A percentile compares a stretch with the other conserved stretches of the same genome.
Conservation (phyloP, 1,140 invertebrate species). For the Drosophila seguyi region DNA sequence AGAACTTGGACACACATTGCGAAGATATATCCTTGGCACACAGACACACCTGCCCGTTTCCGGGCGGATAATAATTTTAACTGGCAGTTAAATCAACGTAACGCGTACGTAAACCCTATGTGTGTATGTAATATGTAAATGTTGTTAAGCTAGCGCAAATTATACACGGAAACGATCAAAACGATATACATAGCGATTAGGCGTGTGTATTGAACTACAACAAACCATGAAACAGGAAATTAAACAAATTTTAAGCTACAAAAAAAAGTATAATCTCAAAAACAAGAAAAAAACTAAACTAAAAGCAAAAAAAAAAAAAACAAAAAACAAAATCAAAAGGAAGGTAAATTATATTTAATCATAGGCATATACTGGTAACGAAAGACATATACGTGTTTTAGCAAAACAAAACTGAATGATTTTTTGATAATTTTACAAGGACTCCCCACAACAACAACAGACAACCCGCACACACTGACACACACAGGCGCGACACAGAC, state of each 20-base stretch:
- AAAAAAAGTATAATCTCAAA: conserved; percentile 73
- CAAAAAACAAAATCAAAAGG: conserved; percentile 34
- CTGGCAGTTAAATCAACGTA: conserved; percentile 51
- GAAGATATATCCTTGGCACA: conserved; percentile 46
- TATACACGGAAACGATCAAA: conserved; percentile 66
- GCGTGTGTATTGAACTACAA: conserved; percentile 68
- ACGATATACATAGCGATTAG: conserved; percentile 54
- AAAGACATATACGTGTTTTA: conserved; percentile 68
- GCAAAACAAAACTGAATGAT: conserved; percentile 74
- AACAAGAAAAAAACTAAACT: conserved; percentile 21
- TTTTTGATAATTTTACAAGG: conserved; percentile 84
- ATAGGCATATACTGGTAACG: conserved; percentile 50
- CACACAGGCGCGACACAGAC: conserved; percentile 36
- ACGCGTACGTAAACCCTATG: conserved; percentile 68
- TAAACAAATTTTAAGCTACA: conserved; percentile 82
- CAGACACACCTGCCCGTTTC: conserved; percentile 36
- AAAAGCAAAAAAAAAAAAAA: conserved; percentile 21
- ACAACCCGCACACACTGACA: conserved; percentile 26
- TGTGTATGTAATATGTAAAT: conserved; percentile 81
- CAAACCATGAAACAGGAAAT: conserved; percentile 79
- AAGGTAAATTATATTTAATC: conserved; percentile 59
- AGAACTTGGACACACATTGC: conserved; percentile 36
- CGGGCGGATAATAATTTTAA: conserved; percentile 57
- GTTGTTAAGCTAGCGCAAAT: conserved; percentile 81
- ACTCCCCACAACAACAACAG: conserved; percentile 28